A percentile compares a stretch with the other conserved stretches of the same genome.
These are phyloP conservation scores for Bicyclus anynana DNA, from an alignment of 1,140 invertebrate genomes.

Conservation along the genomic window DNA sequence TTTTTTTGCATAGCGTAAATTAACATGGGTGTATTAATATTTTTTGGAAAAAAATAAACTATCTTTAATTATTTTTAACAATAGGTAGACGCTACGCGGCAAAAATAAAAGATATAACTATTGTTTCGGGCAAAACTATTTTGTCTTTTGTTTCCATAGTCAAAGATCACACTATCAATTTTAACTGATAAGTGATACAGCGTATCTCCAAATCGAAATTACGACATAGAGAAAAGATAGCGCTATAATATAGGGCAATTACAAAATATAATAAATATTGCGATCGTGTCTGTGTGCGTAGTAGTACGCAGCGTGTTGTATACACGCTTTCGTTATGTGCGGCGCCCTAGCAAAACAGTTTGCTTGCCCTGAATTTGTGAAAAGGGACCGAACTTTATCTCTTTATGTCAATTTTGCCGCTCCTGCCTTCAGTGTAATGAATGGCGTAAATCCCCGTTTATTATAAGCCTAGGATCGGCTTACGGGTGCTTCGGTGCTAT, in stretches of 20 bases:
- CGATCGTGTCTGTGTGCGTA: conserved; percentile 39
- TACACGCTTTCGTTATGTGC: no score
- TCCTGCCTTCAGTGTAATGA: conserved; percentile 8
- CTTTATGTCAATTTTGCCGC: conserved; percentile 49
- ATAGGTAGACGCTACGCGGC: no score
- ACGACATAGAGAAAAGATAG: conserved; percentile 33
- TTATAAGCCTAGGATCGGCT: conserved; percentile 5
- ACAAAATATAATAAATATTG: conserved; percentile 71
- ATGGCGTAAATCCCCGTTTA: conserved; percentile 11
- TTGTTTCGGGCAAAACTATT: no score
- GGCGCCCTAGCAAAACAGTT: conserved; percentile 62
- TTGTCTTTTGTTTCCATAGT: no score
- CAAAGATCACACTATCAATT: not conserved
- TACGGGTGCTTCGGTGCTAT: not conserved
- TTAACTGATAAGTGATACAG: not conserved
- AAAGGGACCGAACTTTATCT: conserved; percentile 63
- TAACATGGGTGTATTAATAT: no score
- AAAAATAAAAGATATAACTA: no score
- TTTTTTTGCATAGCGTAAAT: no score
- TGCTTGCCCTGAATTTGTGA: conserved; percentile 53
- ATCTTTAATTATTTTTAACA: no score
- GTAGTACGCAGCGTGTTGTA: conserved; percentile 14
- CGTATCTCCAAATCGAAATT: conserved; percentile 31
- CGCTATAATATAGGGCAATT: conserved; percentile 55
- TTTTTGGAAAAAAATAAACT: no score